Evolutionary conservation across 2,888 invertebrate genomes (phyloP), one percentile per base, ranked within the genome.

Genomic region (Scaptomyza cyrtandrae): DNA sequence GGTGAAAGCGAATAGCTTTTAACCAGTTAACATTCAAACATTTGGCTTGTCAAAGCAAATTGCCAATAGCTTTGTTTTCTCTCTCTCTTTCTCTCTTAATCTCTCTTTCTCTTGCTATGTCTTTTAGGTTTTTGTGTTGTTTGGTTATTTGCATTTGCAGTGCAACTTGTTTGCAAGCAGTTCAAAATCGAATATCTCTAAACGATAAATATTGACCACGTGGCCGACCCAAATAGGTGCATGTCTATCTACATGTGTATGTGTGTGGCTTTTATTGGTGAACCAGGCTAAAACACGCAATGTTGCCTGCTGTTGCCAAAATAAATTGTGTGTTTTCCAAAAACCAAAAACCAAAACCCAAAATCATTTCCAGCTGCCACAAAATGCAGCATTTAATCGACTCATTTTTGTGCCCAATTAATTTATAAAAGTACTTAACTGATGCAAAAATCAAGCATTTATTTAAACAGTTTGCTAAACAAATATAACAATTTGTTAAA

Each of bases 141-240:
- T 55, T 52, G 43, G 24, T 11, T 53, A 59, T 65, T 71, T 71
- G 71, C 55, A 55, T 58, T 41, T 71, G 65, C 46, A 43, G 41
- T 39, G 72, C 55, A 37, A 56, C 58, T 48, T 61, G 76, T 65
- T 71, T 71, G 53, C 69, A 41, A 52, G 39, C 48, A 44, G 63
- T 50, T 37, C 59, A 39, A 44, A 45, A 66, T 67, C 72, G 52
- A 62, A 71, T 75, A 67, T 61, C 59, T 60, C 19, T 19, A 13
- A 13, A 57, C 59, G 59, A 67, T 69, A 82, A 80, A 82, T 85
- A 79, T 82, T 82, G 76, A 72, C 83, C 72, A 66, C 56, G 62
- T 54, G 57, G 41, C 50, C 55, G 60, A 53, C 56, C 67, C 83
- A 80, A 82, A 82, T 75, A 82, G 14, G 31, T 19, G 31, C 29